A percentile compares a stretch with the other conserved stretches of the same genome.
These are phyloP conservation scores for Cyprichromis sp. DNA, from an alignment of 2,113 vertebrate genomes.

Conservation along the genomic window DNA sequence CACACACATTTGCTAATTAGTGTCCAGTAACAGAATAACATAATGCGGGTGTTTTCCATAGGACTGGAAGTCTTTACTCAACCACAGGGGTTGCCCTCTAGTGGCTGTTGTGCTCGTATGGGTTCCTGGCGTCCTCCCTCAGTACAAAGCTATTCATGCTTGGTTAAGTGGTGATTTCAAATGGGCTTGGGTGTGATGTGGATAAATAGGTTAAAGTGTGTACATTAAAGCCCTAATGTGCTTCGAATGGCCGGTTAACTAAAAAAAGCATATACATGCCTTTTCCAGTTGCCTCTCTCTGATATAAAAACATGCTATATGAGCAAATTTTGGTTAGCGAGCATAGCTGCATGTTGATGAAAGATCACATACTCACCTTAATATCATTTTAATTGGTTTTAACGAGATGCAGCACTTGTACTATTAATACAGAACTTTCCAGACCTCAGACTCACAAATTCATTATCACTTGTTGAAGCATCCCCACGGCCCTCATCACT, in stretches of 20 bases:
- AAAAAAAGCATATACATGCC: background rate
- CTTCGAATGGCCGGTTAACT: background rate
- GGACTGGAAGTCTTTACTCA: background rate
- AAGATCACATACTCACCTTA: background rate
- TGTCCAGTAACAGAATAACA: background rate
- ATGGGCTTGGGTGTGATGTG: background rate
- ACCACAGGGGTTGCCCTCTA: background rate
- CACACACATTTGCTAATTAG: background rate
- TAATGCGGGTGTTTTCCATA: background rate
- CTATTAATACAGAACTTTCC: background rate
- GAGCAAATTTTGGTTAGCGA: background rate
- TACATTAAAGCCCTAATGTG: background rate
- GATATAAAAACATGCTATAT: background rate
- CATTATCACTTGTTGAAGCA: background rate
- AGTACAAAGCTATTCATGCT: background rate
- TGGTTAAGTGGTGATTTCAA: background rate
- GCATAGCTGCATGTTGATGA: background rate
- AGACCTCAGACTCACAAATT: background rate
- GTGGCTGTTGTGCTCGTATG: background rate
- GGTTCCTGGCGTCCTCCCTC: background rate
- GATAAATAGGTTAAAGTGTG: background rate
- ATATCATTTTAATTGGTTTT: background rate
- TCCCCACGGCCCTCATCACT: background rate
- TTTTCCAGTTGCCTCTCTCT: background rate
- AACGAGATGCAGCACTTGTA: background rate